Evolutionary conservation across 2,797 vertebrate species (phyloP).

Genomic region (Anolis apletophallus): DNA sequence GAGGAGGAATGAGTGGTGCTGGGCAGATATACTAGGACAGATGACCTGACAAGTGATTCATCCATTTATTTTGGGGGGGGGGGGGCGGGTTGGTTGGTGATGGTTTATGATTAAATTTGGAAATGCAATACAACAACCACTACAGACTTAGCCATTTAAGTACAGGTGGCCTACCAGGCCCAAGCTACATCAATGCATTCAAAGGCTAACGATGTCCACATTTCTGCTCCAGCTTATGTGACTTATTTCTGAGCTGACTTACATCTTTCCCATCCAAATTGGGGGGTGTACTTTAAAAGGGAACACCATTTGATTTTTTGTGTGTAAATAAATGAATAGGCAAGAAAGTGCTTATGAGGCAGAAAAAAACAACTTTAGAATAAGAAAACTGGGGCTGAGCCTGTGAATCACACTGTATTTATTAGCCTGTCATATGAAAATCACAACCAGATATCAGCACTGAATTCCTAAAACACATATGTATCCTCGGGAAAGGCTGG

Average conservation of each 20-base stretch:
- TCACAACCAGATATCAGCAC: constrained; percentile 49
- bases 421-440: constrained; percentile 35
- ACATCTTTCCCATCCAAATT: neutral
- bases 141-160: constrained; percentile 61
- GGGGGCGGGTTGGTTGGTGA: constrained; percentile 42
- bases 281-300: neutral
- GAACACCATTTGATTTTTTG: constrained; percentile 17
- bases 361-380: constrained; percentile 25
- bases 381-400: constrained; percentile 7
- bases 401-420: constrained; percentile 12
- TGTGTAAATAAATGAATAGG: constrained; percentile 3
- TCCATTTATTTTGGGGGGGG: constrained; percentile 26
- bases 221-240: neutral
- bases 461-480: constrained; percentile 33
- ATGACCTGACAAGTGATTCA: constrained; percentile 63
- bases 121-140: constrained; percentile 58
- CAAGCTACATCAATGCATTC: constrained; percentile 27
- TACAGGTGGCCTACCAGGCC: constrained; percentile 35
- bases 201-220: constrained; percentile 52
- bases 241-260: neutral
- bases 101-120: constrained; percentile 52
- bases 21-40: constrained; percentile 59
- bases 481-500: neutral
- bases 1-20: constrained; percentile 23
- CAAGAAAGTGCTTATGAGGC: neutral